These are phyloP conservation scores for Mareca strepera DNA, from an alignment of 2,797 vertebrate genomes.

Conservation along the genomic window DNA sequence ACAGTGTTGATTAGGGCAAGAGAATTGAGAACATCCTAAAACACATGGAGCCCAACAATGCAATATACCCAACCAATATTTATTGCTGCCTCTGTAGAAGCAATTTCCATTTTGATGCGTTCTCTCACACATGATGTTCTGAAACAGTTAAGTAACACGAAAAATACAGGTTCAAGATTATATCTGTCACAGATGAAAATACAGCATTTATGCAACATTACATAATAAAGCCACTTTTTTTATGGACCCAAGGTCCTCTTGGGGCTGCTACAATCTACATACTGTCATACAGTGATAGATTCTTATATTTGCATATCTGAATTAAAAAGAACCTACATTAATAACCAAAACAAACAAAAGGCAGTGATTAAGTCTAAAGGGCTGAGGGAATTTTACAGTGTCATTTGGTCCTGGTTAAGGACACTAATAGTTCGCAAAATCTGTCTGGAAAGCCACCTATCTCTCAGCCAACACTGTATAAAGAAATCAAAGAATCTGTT, in stretches of 20 bases:
- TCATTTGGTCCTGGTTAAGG: slow-evolving; percentile 43
- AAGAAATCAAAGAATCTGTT: not conserved
- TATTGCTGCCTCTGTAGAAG: slow-evolving; percentile 75
- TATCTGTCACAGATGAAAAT: slow-evolving; percentile 77
- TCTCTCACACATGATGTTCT: slow-evolving; percentile 71
- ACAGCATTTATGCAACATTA: slow-evolving; percentile 78
- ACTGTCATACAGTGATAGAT: slow-evolving; percentile 45
- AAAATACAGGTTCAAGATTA: slow-evolving; percentile 77
- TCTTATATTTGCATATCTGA: slow-evolving; percentile 54
- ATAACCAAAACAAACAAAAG: not conserved
- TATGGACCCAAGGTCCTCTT: slow-evolving; percentile 68
- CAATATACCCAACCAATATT: slow-evolving; percentile 73
- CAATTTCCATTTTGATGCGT: slow-evolving; percentile 80
- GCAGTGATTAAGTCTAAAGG: not conserved
- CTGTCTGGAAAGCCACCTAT: slow-evolving; percentile 7
- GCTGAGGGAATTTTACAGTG: slow-evolving; percentile 16
- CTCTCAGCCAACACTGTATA: not conserved
- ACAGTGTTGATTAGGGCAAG: slow-evolving; percentile 48
- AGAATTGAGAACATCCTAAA: slow-evolving; percentile 71
- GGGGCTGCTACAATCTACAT: slow-evolving; percentile 65
- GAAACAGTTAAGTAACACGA: slow-evolving; percentile 77
- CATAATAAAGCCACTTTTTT: slow-evolving; percentile 75
- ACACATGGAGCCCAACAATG: slow-evolving; percentile 70
- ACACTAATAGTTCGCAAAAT: slow-evolving; percentile 16
- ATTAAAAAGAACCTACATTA: slow-evolving; percentile 38